Base-by-base conservation (phyloP, 2,888 invertebrate species). In the Drosophila picticornis region DNA sequence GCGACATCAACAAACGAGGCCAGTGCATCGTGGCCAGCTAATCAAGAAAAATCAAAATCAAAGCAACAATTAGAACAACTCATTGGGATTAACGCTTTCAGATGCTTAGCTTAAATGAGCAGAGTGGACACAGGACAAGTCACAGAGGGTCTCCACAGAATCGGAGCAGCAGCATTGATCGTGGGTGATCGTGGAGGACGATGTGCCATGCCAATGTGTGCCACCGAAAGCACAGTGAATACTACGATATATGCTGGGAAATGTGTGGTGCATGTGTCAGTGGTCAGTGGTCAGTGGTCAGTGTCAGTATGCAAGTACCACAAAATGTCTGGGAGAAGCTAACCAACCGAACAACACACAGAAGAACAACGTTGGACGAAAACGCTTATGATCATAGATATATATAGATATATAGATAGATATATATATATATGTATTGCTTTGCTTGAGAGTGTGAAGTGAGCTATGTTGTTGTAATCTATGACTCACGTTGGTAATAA, bases 1-100 rank as follows among this genome's bases (percentile, higher is more conserved):
- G 98, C 98, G 19, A 97, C 97, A 92, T 98, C 97, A 11, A 98
- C 98, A 62, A 98, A 94, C 59, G 97, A 97, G 38, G 96, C 96
- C 91, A 98, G 95, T 1, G 98, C 97, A 93, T 98, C 98, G 92
- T 98, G 96, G 25, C 97, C 97, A 92, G 88, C 91, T 92, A 25
- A 13, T 4, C 27, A 1, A 50, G 13, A 7, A 50, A 4, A 7
- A 2, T 2, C 19, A 4, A 27, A 34, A 46, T 38, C 16, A 7
- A 7, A 16, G 10, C 22, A 22, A 22, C 11, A 11, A 22, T 43
- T 22, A 11, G 22, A 11, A 22, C 2, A 43, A 22, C 11, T 43
- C 2, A 2, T 22, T 22, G 22, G 19, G 22, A 0, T 11, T 2
- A 22, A 5, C 13, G 22, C 2, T 43, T 43, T 22, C 11, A 22